These are phyloP conservation scores for Colletes collaris DNA, from an alignment of 2,888 invertebrate species.

Conservation along the genomic window DNA sequence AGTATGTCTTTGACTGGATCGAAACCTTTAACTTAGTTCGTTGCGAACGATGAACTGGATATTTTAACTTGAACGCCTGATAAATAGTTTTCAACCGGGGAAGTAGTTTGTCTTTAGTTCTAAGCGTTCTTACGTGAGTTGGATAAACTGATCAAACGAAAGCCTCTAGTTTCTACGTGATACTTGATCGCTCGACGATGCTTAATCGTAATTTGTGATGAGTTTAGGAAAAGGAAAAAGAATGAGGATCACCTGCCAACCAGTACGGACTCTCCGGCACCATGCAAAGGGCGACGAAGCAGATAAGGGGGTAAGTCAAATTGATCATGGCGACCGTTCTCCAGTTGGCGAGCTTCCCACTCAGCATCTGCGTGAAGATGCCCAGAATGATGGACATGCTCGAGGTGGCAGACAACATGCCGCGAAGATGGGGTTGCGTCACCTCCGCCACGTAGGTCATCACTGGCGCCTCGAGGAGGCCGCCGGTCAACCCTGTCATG, in stretches of 20 bases:
- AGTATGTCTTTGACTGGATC: too few relatives aligned
- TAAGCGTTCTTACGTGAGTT: too few relatives aligned
- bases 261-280: constrained; percentile 93
- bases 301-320: constrained; percentile 86
- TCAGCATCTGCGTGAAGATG: constrained; percentile 89
- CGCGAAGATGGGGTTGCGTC: constrained; percentile 91
- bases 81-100: too few relatives aligned
- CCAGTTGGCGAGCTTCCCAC: constrained; percentile 90
- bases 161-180: too few relatives aligned
- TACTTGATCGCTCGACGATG: too few relatives aligned
- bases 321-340: constrained; percentile 88
- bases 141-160: too few relatives aligned
- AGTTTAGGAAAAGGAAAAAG: too few relatives aligned
- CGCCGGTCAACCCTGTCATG: constrained; percentile 90
- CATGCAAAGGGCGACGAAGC: constrained; percentile 87
- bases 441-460: constrained; percentile 93
- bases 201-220: too few relatives aligned
- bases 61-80: too few relatives aligned
- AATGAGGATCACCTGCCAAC: constrained; percentile 86
- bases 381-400: constrained; percentile 91
- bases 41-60: too few relatives aligned
- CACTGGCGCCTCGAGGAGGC: constrained; percentile 92
- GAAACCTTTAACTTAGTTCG: too few relatives aligned
- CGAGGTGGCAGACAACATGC: constrained; percentile 89
- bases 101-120: too few relatives aligned